phyloP scores from a whole-genome alignment of 2,797 vertebrate species.

The Chloroceryle amazona region DNA sequence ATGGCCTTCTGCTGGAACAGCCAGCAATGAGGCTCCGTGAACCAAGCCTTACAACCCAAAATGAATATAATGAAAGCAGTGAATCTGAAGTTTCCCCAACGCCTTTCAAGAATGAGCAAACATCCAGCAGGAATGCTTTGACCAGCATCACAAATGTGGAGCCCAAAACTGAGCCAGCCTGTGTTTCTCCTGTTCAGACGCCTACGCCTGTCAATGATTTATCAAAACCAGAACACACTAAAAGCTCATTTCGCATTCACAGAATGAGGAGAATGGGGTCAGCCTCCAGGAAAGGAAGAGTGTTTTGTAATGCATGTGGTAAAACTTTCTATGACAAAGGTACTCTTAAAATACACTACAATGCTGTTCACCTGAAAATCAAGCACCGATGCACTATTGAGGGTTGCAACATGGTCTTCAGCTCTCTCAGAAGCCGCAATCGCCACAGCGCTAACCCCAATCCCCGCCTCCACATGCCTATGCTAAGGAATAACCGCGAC shows the following conservation, averaged over 20 bases:
- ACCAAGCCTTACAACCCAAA: conserved; percentile 91
- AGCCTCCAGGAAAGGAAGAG: conserved; percentile 95
- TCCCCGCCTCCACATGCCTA: conserved; percentile 88
- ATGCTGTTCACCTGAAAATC: conserved; percentile 88
- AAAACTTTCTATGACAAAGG: conserved; percentile 91
- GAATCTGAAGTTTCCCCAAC: conserved; percentile 97
- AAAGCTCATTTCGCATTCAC: conserved; percentile 87
- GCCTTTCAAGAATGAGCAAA: conserved; percentile 92
- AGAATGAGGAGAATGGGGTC: conserved; percentile 92
- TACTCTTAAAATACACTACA: conserved; percentile 89
- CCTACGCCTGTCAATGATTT: conserved; percentile 86
- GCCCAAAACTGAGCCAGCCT: conserved; percentile 94
- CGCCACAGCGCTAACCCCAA: conserved; percentile 97
- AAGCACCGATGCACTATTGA: conserved; percentile 88
- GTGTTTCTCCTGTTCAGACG: conserved; percentile 91
- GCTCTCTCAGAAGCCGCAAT: conserved; percentile 97
- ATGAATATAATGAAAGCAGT: conserved; percentile 94
- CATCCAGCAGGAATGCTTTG: conserved; percentile 89
- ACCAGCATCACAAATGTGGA: conserved; percentile 92
- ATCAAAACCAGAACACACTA: conserved; percentile 83
- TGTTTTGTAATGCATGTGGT: conserved; percentile 95
- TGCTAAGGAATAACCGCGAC: conserved; percentile 96
- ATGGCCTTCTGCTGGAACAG: conserved; percentile 93
- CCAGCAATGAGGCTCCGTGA: conserved; percentile 92
- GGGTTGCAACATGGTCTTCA: conserved; percentile 93